Conservation (phyloP, 2,113 vertebrate species). For the Maccullochella peelii region DNA sequence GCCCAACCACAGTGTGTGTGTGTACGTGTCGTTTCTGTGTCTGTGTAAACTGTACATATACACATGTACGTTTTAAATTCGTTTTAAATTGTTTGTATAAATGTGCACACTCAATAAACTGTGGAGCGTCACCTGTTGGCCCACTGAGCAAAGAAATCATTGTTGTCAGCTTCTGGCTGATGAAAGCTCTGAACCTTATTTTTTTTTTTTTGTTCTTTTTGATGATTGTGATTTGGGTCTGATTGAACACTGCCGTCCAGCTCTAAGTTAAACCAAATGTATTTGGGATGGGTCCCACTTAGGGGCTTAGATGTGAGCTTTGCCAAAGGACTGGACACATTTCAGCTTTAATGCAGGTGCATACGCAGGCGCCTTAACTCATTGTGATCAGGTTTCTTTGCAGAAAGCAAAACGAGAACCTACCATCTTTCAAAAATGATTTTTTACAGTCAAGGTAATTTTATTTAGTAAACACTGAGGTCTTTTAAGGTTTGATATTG, state of each 20-base stretch:
- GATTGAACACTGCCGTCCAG: slow-evolving; percentile 36
- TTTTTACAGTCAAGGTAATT: not conserved
- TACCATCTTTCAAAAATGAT: not conserved
- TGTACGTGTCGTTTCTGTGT: slow-evolving; percentile 12
- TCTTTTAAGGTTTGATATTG: slow-evolving; percentile 23
- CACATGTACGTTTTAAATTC: not conserved
- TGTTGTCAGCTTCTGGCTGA: slow-evolving; percentile 22
- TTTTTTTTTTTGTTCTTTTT: slow-evolving; percentile 7
- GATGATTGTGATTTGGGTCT: slow-evolving; percentile 43
- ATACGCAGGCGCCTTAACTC: not conserved
- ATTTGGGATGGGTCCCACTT: slow-evolving; percentile 44
- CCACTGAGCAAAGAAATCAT: not conserved
- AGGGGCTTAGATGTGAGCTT: slow-evolving; percentile 41
- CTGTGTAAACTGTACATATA: not conserved
- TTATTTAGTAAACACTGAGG: slow-evolving; percentile 11
- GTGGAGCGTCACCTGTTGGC: slow-evolving; percentile 24
- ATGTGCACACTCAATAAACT: slow-evolving; percentile 14
- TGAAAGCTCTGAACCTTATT: slow-evolving; percentile 24
- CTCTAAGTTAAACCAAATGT: slow-evolving; percentile 74
- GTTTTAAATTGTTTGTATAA: slow-evolving; percentile 8
- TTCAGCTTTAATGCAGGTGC: slow-evolving; percentile 42
- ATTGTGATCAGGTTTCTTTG: slow-evolving; percentile 20
- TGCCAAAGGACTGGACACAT: slow-evolving; percentile 32
- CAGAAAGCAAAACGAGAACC: not conserved
- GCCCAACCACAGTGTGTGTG: slow-evolving; percentile 19